Conservation (phyloP, 2,888 invertebrate species). For the Microplitis deprimator region DNA sequence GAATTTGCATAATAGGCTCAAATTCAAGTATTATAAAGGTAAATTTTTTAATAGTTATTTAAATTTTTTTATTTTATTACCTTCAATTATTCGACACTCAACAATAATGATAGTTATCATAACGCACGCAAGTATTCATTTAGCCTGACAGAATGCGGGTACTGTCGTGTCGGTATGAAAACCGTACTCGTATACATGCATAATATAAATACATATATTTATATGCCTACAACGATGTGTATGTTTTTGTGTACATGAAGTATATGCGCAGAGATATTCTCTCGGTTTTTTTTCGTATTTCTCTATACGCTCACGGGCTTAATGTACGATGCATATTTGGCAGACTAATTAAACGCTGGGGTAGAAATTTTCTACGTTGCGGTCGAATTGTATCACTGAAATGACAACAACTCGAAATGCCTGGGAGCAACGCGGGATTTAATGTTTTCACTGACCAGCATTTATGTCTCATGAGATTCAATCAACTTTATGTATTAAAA, state of each 20-base stretch:
- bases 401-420: conserved; percentile 35
- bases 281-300: not conserved
- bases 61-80: not conserved
- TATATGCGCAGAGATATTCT: not conserved
- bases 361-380: conserved; percentile 45
- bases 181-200: not conserved
- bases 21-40: not conserved
- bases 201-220: not conserved
- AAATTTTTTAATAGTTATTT: not conserved
- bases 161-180: conserved; percentile 23
- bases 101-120: conserved; percentile 42
- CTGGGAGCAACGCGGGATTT: conserved; percentile 17
- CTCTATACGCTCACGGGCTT: conserved; percentile 33
- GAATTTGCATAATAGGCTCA: not conserved
- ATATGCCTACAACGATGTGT: conserved; percentile 13
- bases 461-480: conserved; percentile 13
- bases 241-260: conserved; percentile 1
- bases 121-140: conserved; percentile 44
- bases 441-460: not conserved
- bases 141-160: conserved; percentile 20
- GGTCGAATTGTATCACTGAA: conserved; percentile 47
- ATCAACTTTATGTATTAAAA: conserved; percentile 19
- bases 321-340: conserved; percentile 49
- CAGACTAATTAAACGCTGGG: conserved; percentile 49
- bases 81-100: conserved; percentile 38